Percentiles rank a stretch among this genome's conserved stretches.
Conservation (phyloP, 2,888 invertebrate species). For the Xylota segnis region DNA sequence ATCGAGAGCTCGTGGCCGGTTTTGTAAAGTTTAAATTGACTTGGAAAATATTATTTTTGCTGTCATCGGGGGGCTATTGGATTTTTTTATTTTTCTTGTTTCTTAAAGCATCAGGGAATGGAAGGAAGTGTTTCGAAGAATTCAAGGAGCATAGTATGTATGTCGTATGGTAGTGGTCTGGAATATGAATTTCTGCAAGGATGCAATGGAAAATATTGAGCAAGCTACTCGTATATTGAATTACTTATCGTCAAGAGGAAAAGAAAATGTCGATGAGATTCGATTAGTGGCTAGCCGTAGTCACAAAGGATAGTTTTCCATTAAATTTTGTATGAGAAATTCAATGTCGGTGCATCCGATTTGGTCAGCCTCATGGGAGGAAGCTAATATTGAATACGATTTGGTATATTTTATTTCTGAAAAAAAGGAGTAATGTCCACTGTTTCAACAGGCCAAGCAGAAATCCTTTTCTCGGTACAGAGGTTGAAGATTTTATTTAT, state of each 20-base stretch:
- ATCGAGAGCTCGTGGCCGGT: not conserved
- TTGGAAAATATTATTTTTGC: slow-evolving; percentile 44
- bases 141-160: slow-evolving; percentile 5
- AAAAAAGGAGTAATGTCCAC: too few species aligned
- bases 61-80: slow-evolving; percentile 14
- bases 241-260: slow-evolving; percentile 6
- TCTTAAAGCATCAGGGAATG: not conserved
- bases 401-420: too few species aligned
- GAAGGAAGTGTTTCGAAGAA: not conserved
- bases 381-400: too few species aligned
- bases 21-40: slow-evolving; percentile 48
- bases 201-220: slow-evolving; percentile 43
- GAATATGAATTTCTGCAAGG: slow-evolving; percentile 36
- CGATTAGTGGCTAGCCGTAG: slow-evolving; percentile 25
- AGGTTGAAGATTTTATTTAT: too few species aligned
- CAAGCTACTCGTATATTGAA: slow-evolving; percentile 20
- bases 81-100: not conserved
- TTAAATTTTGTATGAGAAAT: not conserved
- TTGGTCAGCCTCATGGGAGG: too few species aligned
- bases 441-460: too few species aligned
- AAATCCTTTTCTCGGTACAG: too few species aligned
- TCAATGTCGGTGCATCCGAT: not conserved
- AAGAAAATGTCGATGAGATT: slow-evolving; percentile 37
- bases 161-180: slow-evolving; percentile 18
- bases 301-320: not conserved